Evolutionary conservation across 2,797 vertebrate species (phyloP), one percentile per base, ranked within the genome.

Genomic region (Dermochelys coriacea): DNA sequence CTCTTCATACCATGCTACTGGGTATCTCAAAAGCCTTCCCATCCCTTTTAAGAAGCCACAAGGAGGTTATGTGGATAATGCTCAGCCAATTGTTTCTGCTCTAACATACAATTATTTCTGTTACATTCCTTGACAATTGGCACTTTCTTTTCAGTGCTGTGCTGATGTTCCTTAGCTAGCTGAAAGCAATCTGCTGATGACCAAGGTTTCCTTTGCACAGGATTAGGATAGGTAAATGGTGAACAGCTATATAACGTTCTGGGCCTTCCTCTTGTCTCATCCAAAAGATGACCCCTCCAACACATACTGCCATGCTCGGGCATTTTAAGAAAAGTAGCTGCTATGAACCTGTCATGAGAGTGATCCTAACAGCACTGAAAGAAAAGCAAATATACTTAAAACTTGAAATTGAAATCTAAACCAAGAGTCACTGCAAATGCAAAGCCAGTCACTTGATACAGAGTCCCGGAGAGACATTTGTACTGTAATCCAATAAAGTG

Each of bases 401-500:
- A 55, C 12, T 57, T 34, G 47, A 74, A 71, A 74, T 54, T 52
- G 47, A 52, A 61, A 77, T 57, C n/a, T 75, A 90, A 74, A 82
- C 23, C 74, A 27, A 82, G 75, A 87, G 31, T 87, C 89, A 80
- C 55, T 82, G 31, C 16, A 59, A 94, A 80, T 64, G 79, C 54
- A 75, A 84, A 55, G 81, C 61, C 51, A 86, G 82, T 92, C 54
- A 34, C 59, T 52, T 61, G 82, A 93, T 77, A 84, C 85, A 61
- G 41, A 93, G 89, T 86, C 84, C 19, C 93, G 85, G 94, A 86
- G 88, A 80, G 78, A 90, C 50, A 88, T 55, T 84, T n/a, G 47
- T 34, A 61, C 64, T 61, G 50, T n/a, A 3, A 37, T 94, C 95
- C 95, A 95, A 75, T 74, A 61, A 61, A 84, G 94, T 97, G 94